Evolutionary conservation across 2,113 vertebrate species (phyloP), one percentile per base, ranked within the genome.

Genomic region (Gadus macrocephalus): DNA sequence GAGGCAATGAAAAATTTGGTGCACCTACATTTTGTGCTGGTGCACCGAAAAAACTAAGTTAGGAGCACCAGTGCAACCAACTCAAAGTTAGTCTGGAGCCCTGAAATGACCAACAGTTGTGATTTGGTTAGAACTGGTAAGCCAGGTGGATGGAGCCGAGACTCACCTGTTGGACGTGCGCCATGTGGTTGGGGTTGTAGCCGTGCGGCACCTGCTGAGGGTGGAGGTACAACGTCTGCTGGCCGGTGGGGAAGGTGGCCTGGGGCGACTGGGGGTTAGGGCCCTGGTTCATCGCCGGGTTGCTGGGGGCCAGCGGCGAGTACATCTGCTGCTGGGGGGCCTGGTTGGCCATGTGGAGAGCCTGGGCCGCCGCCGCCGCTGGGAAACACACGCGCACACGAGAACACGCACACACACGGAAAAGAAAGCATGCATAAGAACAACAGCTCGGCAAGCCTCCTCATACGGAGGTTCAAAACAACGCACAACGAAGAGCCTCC

Each of bases 211-310:
- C 93, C 76, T 98, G 96, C 89, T 95, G 96, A 49, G 97, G 94
- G 84, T 99, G 96, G 85, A 99, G 95, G 72, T 98, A 96, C 79
- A 99, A 94, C 0, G 96, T 93, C 92, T 96, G 97, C 80, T 97
- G 96, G 82, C 95, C 94, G 56, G 95, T 84, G 75, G 95, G 95
- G 91, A 96, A 99, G 76, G 92, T 96, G 76, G 89, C 95, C 91
- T 99, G 96, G 70, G 97, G 96, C 68, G 95, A 96, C 92, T 99
- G 96, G 61, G 97, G 94, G 67, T 95, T 98, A 78, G 96, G 98
- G 75, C 96, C 97, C 11, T 95, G 95, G 75, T 94, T 96, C 95
- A 98, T 97, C 85, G 96, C 95, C 75, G 97, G 97, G 3, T 96
- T 96, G 63, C 96, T 98, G 16, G 93, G 94, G 2, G 97, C 95